These are phyloP conservation scores for Leptogaster cylindrica DNA, from an alignment of 2,888 invertebrate species.

Conservation along the genomic window DNA sequence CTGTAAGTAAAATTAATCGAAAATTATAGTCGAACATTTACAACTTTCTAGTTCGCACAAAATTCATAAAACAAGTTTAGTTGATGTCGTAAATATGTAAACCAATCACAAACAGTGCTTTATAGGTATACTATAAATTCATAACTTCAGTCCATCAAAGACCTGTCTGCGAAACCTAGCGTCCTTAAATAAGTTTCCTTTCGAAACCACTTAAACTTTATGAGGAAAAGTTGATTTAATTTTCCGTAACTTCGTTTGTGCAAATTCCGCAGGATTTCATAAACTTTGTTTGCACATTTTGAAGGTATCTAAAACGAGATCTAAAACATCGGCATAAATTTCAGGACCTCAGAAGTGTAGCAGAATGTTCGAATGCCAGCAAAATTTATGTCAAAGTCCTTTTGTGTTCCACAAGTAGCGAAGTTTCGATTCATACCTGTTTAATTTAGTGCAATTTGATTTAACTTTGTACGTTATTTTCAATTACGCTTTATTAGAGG, in stretches of 20 bases:
- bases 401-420: no score
- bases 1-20: no score
- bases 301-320: constrained; percentile 3
- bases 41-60: no score
- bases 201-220: constrained; percentile 24
- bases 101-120: no score
- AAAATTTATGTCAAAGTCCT: constrained; percentile 18
- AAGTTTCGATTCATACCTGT: no score
- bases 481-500: no score
- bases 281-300: constrained; percentile 11
- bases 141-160: constrained; percentile 10
- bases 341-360: constrained; percentile 21
- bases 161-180: neutral
- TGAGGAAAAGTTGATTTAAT: constrained; percentile 31
- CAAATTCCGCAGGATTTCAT: neutral
- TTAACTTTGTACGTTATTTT: no score
- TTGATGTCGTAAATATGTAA: no score
- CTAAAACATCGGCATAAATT: constrained; percentile 10
- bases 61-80: no score
- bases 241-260: constrained; percentile 25
- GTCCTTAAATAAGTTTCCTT: constrained; percentile 17
- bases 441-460: no score
- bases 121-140: no score
- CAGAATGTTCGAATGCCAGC: constrained; percentile 1
- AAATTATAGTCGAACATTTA: no score